Evolutionary conservation across 2,797 vertebrate species (phyloP), one percentile per base, ranked within the genome.

Genomic region (Siniperca scherzeri): DNA sequence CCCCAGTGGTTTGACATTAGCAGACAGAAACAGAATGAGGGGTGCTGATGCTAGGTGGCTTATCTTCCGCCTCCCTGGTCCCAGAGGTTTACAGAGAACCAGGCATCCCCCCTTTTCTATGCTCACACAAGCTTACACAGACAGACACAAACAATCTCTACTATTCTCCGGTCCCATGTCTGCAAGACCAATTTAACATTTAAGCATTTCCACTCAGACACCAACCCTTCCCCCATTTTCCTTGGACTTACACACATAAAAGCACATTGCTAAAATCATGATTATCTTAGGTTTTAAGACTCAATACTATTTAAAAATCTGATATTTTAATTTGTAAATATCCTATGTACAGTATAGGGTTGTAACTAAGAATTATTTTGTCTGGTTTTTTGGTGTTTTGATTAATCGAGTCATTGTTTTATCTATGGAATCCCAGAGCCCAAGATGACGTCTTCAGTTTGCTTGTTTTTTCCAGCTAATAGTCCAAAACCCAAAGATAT

Each of bases 1-100:
- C 87, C 87, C 55, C 73, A 17, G 84, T 86, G 86, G 86, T 89
- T 84, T 91, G 86, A 92, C 88, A 91, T 77, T 88, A 91, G 84
- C 74, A 83, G 85, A 81, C 87, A 85, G 81, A 75, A 56, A 42
- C 83, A 84, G 82, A 91, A 87, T 80, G 78, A 82, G 61, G 72
- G 80, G 46, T 68, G 86, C 74, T 81, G 80, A 84, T 88, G 84
- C 80, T 90, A 14, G 74, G 75, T 82, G 72, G 84, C 91, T 94
- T 94, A 95, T 94, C 94, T 94, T 53, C 62, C 66, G 75, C 77
- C 71, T 83, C 69, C 93, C 86, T 85, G 88, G 91, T 94, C 95
- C 91, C 91, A 78, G 84, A 91, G 91, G 94, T 87, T 83, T 84
- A 48, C 55, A 78, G 73, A 86, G 62, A 84, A 38, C 59, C 74